Base-by-base conservation (phyloP, 1,140 invertebrate genomes). In the Aphidius gifuensis region DNA sequence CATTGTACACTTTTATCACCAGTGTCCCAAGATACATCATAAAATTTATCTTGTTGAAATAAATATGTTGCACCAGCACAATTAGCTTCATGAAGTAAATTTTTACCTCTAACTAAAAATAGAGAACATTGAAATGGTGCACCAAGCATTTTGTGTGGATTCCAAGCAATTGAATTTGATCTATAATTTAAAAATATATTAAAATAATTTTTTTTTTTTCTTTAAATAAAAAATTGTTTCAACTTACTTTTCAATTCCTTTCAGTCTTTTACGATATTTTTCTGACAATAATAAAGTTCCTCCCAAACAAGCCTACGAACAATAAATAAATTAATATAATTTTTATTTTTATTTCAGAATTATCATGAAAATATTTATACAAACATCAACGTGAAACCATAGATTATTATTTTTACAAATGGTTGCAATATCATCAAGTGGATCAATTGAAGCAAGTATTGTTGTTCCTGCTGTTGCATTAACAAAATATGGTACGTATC, bases 1-100 rank as follows among this genome's bases (percentile, higher is more conserved):
- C 95, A 98, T 75, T 97, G 94, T 4, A 98, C 83, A 64, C 92
- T 93, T 75, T 96, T 97, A 74, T 98, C 94, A 0, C 95, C 95
- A 0, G 91, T 92, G 72, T 97, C 94, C 77, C 92, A 97, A 8
- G 81, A 83, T 0, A 92, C 86, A 72, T 96, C 93, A 72, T 98
- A 98, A 76, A 93, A 92, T 76, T 97, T 97, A 73, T 97, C 94
- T 68, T 92, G 90, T 71, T 96, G 93, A 71, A 96, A 97, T 1
- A 97, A 82, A 74, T 97, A 97, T 44, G 88, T 85, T 0, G 93
- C 94, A 1, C 88, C 84, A 1, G 89, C 87, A 40, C 86, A 86
- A 74, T 96, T 96, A 54, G 87, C 87, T 61, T 88, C 79, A 69
- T 90, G 85, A 45, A 97, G 74, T 1, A 90, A 68, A 45, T 86